Conservation (phyloP, 1,140 invertebrate species). For the Teleopsis dalmanni region DNA sequence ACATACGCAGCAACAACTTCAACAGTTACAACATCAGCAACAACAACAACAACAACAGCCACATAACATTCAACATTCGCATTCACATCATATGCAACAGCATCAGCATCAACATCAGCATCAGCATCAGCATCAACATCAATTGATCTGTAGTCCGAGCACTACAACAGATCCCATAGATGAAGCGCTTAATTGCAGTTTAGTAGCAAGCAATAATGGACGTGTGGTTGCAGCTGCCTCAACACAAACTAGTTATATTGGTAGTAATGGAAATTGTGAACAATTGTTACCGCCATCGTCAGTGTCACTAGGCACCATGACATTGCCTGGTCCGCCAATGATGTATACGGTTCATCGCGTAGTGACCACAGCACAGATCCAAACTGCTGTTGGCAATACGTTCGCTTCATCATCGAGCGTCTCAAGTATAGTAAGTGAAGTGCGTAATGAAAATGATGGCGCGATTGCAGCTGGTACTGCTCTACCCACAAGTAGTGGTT, state of each 20-base stretch:
- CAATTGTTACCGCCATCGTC: slow-evolving; percentile 20
- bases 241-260: slow-evolving; percentile 25
- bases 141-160: slow-evolving; percentile 15
- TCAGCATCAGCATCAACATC: slow-evolving; percentile 24
- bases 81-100: slow-evolving; percentile 12
- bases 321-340: slow-evolving; percentile 30
- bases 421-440: slow-evolving; percentile 36
- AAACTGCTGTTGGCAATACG: slow-evolving; percentile 37
- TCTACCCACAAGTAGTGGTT: slow-evolving; percentile 6
- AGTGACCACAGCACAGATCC: slow-evolving; percentile 41
- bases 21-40: slow-evolving; percentile 4
- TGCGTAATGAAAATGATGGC: slow-evolving; percentile 32
- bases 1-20: neutral
- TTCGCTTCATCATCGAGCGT: slow-evolving; percentile 42
- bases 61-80: neutral
- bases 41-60: neutral
- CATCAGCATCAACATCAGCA: slow-evolving; percentile 20
- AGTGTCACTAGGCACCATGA: slow-evolving; percentile 21
- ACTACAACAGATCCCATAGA: slow-evolving; percentile 24
- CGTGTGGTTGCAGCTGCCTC: slow-evolving; percentile 29
- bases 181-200: slow-evolving; percentile 16
- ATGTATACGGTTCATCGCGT: slow-evolving; percentile 43
- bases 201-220: slow-evolving; percentile 16
- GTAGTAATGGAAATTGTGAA: slow-evolving; percentile 24
- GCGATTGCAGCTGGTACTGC: slow-evolving; percentile 13